Evolutionary conservation across 2,888 invertebrate genomes (phyloP).

Genomic region (Sinelater perroti): DNA sequence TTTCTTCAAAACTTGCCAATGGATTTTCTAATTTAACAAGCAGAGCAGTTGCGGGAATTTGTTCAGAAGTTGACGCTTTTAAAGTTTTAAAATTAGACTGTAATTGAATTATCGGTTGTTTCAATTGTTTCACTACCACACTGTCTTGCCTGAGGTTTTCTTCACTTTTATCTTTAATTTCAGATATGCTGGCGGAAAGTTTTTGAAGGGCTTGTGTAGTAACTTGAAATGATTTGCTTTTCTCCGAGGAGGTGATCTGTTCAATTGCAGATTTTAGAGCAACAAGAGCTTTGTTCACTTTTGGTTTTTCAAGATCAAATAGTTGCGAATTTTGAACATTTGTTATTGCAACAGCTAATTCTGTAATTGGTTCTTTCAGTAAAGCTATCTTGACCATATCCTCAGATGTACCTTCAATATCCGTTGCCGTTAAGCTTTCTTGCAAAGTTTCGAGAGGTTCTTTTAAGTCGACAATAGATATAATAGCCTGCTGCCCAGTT

Average conservation of each 20-base stretch:
- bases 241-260: not conserved
- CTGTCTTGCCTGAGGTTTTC: not conserved
- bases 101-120: constrained; percentile 7
- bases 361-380: constrained; percentile 29
- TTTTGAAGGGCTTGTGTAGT: not conserved
- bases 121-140: not conserved
- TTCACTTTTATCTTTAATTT: constrained; percentile 1
- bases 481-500: constrained; percentile 4
- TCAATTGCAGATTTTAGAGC: constrained; percentile 22
- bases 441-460: constrained; percentile 1
- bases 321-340: constrained; percentile 23
- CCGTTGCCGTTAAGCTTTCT: not conserved
- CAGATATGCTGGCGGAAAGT: constrained; percentile 10
- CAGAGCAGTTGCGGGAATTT: constrained; percentile 9
- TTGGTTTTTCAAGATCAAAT: constrained; percentile 32
- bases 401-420: not conserved
- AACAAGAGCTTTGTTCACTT: constrained; percentile 37
- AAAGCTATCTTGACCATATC: constrained; percentile 12
- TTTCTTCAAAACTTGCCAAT: not conserved
- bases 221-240: not conserved
- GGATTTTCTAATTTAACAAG: constrained; percentile 3
- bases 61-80: not conserved
- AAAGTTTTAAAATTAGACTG: not conserved
- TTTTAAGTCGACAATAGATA: constrained; percentile 4
- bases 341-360: constrained; percentile 26